Evolutionary conservation across 2,113 vertebrate genomes (phyloP), one percentile per base, ranked within the genome.

Genomic region (Hyaena hyaena): DNA sequence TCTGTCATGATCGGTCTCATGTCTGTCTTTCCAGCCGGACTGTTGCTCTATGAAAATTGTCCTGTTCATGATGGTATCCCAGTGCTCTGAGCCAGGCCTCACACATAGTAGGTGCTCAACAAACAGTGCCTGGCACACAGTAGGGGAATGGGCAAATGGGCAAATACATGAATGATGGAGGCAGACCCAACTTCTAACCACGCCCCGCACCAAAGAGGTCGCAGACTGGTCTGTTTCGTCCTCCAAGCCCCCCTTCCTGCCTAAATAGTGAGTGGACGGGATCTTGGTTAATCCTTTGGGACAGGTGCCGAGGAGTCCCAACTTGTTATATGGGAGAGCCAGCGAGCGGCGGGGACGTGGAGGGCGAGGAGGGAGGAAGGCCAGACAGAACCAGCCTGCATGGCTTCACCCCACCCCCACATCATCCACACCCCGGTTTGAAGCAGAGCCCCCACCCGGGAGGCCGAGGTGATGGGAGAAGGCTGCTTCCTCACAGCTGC

Each of bases 261-360:
- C 39, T 31, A 33, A 76, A 23, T 19, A 45, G 65, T 45, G 3
- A 69, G 28, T n/a, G 26, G 31, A 39, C 8, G 2, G 4, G 48
- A 43, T 10, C 58, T 5, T 33, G 80, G 15, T 24, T 4, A 33
- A 33, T 33, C 35, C 35, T 82, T 28, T 66, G 80, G 94, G 85
- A 73, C 74, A 92, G 45, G 21, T 71, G 31, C 19, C 35, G 16
- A 74, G 69, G 63, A 58, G 39, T 73, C 35, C 26, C 50, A 71
- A 48, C 39, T 79, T 31, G 35, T 43, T 12, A 53, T 68, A 28
- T 68, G 61, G 4, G 39, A 26, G 55, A 66, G 16, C 24, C 73
- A n/a, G 58, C 21, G 35, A 10, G 39, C 17, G 53, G n/a, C 1
- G 0, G 45, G 76, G 23, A 35, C 8, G 2, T 1, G 0, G 11